Percentiles rank a stretch among this genome's conserved stretches.
phyloP scores from a whole-genome alignment of 2,888 invertebrate genomes.

The Agrochola lychnidis region DNA sequence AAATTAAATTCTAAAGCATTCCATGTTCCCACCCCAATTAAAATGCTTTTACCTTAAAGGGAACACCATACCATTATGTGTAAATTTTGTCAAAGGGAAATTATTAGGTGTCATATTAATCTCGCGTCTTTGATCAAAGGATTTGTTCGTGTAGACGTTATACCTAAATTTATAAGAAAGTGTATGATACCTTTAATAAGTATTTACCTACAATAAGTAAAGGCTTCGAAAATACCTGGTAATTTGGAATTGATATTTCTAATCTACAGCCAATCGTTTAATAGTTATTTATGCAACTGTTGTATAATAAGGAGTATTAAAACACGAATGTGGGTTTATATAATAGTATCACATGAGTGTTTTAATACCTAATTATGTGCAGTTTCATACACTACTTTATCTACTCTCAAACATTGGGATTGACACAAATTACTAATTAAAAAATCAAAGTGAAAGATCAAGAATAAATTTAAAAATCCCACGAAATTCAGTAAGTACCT shows the following conservation, averaged over 20 bases:
- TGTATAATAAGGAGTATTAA: no score
- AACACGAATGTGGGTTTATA: no score
- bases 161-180: neutral
- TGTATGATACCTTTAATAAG: neutral
- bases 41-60: slow-evolving; percentile 9
- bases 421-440: no score
- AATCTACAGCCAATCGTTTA: neutral
- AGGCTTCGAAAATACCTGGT: no score
- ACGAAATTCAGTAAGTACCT: no score
- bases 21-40: slow-evolving; percentile 8
- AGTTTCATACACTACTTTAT: no score
- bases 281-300: no score
- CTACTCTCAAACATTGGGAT: no score
- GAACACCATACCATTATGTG: slow-evolving; percentile 22
- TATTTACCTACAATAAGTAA: neutral
- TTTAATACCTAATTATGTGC: no score
- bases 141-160: slow-evolving; percentile 11
- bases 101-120: slow-evolving; percentile 41
- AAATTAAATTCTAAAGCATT: slow-evolving; percentile 17
- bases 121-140: slow-evolving; percentile 37
- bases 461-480: no score
- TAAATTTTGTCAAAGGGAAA: slow-evolving; percentile 48
- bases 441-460: no score
- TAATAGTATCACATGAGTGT: no score
- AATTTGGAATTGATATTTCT: neutral